Percentiles rank a stretch among this genome's conserved stretches.
Conservation (phyloP, 2,888 invertebrate species). For the Ctenicera cuprea region DNA sequence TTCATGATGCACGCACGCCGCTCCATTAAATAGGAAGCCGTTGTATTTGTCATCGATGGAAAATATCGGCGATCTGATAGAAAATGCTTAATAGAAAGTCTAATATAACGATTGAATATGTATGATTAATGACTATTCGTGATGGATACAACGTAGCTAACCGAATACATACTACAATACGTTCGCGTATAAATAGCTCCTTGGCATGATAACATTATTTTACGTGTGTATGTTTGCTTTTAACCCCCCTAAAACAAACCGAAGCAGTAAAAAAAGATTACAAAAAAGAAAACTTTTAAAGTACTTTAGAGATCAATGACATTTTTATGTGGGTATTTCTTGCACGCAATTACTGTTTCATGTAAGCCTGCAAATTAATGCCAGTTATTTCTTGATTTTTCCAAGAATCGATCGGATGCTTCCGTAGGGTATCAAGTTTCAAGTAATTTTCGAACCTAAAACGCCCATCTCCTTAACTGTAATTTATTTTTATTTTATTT, state of each 20-base stretch:
- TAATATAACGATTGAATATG: constrained; percentile 57
- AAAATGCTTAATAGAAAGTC: constrained; percentile 50
- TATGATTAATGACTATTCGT: constrained; percentile 58
- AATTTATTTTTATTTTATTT: background rate
- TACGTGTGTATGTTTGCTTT: constrained; percentile 43
- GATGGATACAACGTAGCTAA: constrained; percentile 52
- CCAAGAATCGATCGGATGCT: background rate
- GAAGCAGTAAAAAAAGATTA: constrained; percentile 1
- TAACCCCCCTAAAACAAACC: constrained; percentile 6
- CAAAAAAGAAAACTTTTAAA: background rate
- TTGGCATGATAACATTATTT: constrained; percentile 52
- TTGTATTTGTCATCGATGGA: constrained; percentile 56
- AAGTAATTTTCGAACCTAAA: background rate
- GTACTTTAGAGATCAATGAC: constrained; percentile 1
- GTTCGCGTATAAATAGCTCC: constrained; percentile 47
- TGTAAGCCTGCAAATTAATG: constrained; percentile 2
- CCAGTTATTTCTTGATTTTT: constrained; percentile 2
- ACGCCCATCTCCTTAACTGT: background rate
- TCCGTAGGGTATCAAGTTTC: constrained; percentile 2
- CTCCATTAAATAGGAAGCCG: constrained; percentile 50
- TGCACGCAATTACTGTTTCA: background rate
- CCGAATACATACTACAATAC: constrained; percentile 46
- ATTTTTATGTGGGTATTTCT: background rate
- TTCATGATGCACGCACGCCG: constrained; percentile 59
- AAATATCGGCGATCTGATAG: constrained; percentile 51